Base-by-base conservation (phyloP, 2,797 vertebrate species). In the Scleropages formosus region DNA sequence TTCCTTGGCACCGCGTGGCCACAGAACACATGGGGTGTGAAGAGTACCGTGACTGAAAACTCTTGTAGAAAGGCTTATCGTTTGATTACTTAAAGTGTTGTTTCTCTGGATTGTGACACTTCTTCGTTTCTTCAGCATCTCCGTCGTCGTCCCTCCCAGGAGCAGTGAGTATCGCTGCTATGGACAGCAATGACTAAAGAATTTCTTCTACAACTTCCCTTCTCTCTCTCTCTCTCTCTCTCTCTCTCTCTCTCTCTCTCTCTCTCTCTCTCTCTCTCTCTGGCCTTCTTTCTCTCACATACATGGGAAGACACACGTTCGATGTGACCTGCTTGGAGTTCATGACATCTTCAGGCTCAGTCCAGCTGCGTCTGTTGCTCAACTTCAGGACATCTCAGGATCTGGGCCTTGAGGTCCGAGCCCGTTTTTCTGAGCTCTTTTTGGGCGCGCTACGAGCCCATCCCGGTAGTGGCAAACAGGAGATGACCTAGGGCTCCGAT, bases 241-340 rank as follows among this genome's bases (percentile, higher is more conserved):
- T 2, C 24, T 72, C 51, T 68, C 27, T 74, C 22, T 66, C 49
- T 51, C 16, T 64, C 64, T 49, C 3, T 24, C 60, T 71, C 26
- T 62, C 53, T 73, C 64, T 64, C 15, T 66, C 18, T 44, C n/a
- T n/a, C n/a, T n/a, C n/a, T n/a, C n/a, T n/a, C n/a, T n/a, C n/a
- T n/a, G n/a, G n/a, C n/a, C n/a, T n/a, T n/a, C n/a, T n/a, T n/a
- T n/a, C n/a, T n/a, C n/a, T 46, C 64, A 6, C 49, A 51, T 53
- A 49, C 26, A 12, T 56, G 15, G 67, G 53, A 70, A 70, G n/a
- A 70, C 47, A 27, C 16, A 46, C 22, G 26, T 70, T 53, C 70
- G 67, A 53, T 46, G 26, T 53, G 56, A 26, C 49, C 49, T 70
- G 20, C 51, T 51, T 27, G 13, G 67, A 70, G n/a, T 53, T 49